Conservation (phyloP, 1,140 invertebrate species). For the Thereuonema tuberculata region DNA sequence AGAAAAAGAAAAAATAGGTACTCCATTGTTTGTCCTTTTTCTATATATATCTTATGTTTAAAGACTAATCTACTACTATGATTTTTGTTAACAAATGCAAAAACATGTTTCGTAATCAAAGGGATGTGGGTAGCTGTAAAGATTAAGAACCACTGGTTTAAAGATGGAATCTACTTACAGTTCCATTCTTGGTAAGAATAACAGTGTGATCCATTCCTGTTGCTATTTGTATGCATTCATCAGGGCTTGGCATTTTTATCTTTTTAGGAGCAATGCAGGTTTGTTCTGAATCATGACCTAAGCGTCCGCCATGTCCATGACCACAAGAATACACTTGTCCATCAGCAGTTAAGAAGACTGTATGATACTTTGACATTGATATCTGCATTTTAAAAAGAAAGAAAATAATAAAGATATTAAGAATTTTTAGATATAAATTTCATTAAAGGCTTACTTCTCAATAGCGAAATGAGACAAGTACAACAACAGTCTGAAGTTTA, state of each 20-base stretch:
- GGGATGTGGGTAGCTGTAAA: too few species aligned
- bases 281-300: conserved; percentile 46
- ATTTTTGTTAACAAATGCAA: too few species aligned
- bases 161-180: conserved; percentile 34
- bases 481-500: not conserved
- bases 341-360: conserved; percentile 42
- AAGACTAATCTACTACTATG: too few species aligned
- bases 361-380: conserved; percentile 54
- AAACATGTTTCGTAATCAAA: too few species aligned
- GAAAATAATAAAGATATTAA: conserved; percentile 4
- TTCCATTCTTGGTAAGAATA: conserved; percentile 42
- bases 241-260: conserved; percentile 30
- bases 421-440: conserved; percentile 13
- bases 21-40: too few species aligned
- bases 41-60: too few species aligned
- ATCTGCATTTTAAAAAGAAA: conserved; percentile 27
- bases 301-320: conserved; percentile 52
- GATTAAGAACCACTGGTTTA: too few species aligned
- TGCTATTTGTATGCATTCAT: conserved; percentile 27
- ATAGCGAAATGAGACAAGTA: not conserved
- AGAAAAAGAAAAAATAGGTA: too few species aligned
- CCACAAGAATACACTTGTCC: conserved; percentile 52
- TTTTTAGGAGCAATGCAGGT: conserved; percentile 40
- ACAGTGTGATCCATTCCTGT: conserved; percentile 48
- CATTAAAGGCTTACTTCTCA: not conserved